Conservation (phyloP, 2,888 invertebrate genomes). For the Leistus spinibarbis region DNA sequence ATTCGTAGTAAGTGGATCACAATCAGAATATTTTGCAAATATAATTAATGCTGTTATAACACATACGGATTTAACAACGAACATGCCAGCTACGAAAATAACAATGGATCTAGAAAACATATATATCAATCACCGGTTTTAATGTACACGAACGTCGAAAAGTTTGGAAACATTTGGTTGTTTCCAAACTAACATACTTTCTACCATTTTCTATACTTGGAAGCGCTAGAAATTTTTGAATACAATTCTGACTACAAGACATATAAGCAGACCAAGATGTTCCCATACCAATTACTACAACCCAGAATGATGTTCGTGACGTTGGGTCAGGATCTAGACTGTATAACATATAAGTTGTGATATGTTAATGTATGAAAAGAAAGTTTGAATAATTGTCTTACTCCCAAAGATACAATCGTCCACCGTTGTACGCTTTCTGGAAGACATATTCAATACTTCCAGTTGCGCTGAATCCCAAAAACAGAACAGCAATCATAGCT, state of each 20-base stretch:
- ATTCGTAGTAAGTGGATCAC: slow-evolving; percentile 66
- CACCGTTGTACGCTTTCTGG: not conserved
- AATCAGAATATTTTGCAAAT: slow-evolving; percentile 67
- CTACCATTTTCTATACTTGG: slow-evolving; percentile 42
- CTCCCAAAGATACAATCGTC: not conserved
- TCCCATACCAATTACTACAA: slow-evolving; percentile 63
- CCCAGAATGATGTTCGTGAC: slow-evolving; percentile 66
- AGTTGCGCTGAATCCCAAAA: not conserved
- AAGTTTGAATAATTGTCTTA: not conserved
- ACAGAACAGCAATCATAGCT: slow-evolving; percentile 34
- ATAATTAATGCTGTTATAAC: slow-evolving; percentile 65
- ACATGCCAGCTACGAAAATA: slow-evolving; percentile 56
- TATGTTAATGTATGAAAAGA: not conserved
- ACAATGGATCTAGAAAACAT: slow-evolving; percentile 32
- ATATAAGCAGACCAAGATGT: slow-evolving; percentile 48
- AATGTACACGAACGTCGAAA: too few relatives aligned
- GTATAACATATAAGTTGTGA: slow-evolving; percentile 45
- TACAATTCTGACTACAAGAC: slow-evolving; percentile 45
- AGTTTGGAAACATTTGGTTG: too few relatives aligned
- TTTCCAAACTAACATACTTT: not conserved
- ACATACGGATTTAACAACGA: slow-evolving; percentile 62
- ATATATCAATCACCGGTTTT: not conserved
- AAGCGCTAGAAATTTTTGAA: slow-evolving; percentile 66
- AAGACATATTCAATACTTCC: not conserved
- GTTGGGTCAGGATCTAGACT: slow-evolving; percentile 67